Evolutionary conservation across 2,888 invertebrate genomes (phyloP).

Genomic region (Rosalia funebris): DNA sequence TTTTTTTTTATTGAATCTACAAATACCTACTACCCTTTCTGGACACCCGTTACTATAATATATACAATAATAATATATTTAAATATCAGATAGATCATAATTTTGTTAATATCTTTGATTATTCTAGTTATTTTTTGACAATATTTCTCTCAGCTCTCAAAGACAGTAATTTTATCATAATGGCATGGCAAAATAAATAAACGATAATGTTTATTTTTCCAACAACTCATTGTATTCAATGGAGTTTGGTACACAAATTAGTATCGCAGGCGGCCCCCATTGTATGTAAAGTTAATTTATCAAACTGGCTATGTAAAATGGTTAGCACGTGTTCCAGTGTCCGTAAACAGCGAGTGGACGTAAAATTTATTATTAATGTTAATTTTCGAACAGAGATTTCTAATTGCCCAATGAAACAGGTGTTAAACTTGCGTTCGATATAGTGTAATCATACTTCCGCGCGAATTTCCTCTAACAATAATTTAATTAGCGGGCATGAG

Average conservation of each 20-base stretch:
- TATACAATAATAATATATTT: no score
- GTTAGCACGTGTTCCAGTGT: constrained; percentile 32
- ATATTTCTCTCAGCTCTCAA: no score
- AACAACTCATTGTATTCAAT: constrained; percentile 40
- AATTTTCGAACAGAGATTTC: constrained; percentile 14
- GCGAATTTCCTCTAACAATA: neutral
- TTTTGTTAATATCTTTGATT: no score
- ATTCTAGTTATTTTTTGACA: no score
- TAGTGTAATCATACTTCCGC: neutral
- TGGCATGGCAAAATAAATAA: constrained; percentile 9
- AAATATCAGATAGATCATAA: no score
- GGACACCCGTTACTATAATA: no score
- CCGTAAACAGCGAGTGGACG: no score
- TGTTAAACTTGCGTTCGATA: neutral
- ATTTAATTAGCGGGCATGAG: neutral
- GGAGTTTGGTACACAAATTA: constrained; percentile 34
- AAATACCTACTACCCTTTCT: no score
- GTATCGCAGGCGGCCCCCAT: constrained; percentile 30
- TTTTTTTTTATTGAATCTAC: no score
- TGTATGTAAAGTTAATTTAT: constrained; percentile 43
- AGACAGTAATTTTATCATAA: neutral
- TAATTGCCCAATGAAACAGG: constrained; percentile 19
- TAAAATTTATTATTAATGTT: constrained; percentile 7
- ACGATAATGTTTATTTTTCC: constrained; percentile 14
- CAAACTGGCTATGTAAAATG: constrained; percentile 35